These are phyloP conservation scores for Limnothrissa miodon DNA, from an alignment of 2,113 vertebrate species.

Conservation along the genomic window DNA sequence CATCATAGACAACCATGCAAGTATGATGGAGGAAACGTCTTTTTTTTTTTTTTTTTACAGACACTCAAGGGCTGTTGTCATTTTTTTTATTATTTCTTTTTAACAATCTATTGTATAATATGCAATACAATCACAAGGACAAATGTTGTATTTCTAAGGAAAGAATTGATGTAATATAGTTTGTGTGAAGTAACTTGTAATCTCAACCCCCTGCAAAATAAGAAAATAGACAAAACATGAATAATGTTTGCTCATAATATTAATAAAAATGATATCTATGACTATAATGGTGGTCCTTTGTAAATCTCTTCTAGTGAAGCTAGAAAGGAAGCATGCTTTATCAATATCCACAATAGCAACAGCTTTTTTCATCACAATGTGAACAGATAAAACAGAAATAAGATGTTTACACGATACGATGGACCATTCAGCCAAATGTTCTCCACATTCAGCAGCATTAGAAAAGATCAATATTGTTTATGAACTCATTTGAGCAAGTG, in stretches of 20 bases:
- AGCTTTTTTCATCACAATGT: background rate
- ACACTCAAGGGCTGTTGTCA: background rate
- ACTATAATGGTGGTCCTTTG: background rate
- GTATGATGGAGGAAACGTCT: background rate
- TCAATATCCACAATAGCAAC: background rate
- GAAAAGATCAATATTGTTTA: background rate
- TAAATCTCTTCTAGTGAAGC: background rate
- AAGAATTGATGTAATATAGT: conserved; percentile 19
- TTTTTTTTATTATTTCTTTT: background rate
- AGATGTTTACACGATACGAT: background rate
- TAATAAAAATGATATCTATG: background rate
- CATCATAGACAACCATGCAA: background rate
- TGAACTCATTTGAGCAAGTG: background rate
- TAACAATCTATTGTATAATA: background rate
- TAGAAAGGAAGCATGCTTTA: background rate
- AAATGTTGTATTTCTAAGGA: background rate
- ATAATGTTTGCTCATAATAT: background rate
- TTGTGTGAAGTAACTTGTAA: conserved; percentile 13
- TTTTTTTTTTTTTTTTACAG: too few species aligned
- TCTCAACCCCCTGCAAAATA: background rate
- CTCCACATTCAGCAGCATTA: background rate
- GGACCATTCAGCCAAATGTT: background rate
- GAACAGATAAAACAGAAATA: background rate
- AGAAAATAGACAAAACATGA: background rate
- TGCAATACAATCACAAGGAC: conserved; percentile 7